Conservation (phyloP, 2,113 vertebrate genomes). For the Atherinomorus stipes region DNA sequence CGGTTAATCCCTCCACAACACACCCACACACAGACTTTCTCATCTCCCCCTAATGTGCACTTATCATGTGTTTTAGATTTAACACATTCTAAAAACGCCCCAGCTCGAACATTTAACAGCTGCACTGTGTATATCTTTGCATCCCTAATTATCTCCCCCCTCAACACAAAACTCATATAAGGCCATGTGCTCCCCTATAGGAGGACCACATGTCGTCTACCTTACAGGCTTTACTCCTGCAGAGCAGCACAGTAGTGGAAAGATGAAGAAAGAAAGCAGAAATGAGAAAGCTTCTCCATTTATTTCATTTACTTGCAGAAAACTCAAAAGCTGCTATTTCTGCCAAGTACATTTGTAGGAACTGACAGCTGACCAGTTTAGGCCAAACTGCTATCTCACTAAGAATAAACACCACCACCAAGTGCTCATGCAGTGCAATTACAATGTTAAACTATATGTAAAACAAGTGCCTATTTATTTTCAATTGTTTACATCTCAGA, state of each 20-base stretch:
- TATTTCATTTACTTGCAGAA: neutral
- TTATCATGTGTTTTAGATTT: slow-evolving; percentile 80
- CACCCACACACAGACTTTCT: slow-evolving; percentile 32
- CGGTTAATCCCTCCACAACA: slow-evolving; percentile 25
- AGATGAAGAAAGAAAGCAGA: slow-evolving; percentile 1
- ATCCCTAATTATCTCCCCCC: slow-evolving; percentile 68
- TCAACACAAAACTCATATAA: slow-evolving; percentile 48
- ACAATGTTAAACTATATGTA: slow-evolving; percentile 13
- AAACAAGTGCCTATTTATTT: slow-evolving; percentile 11
- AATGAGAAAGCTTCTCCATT: neutral
- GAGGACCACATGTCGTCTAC: slow-evolving; percentile 41
- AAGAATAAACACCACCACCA: slow-evolving; percentile 48
- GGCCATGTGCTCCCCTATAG: slow-evolving; percentile 44
- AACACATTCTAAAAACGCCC: slow-evolving; percentile 73
- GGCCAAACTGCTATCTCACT: neutral
- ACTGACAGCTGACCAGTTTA: neutral
- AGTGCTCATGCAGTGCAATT: slow-evolving; percentile 46
- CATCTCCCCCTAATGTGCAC: slow-evolving; percentile 51
- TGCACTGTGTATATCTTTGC: slow-evolving; percentile 65
- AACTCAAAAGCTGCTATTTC: slow-evolving; percentile 3
- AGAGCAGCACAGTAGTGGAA: slow-evolving; percentile 10
- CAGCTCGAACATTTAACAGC: slow-evolving; percentile 70
- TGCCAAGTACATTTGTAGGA: neutral
- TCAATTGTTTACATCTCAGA: slow-evolving; percentile 4
- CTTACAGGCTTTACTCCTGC: slow-evolving; percentile 35